Percentiles rank a stretch among this genome's conserved stretches.
Conservation (phyloP, 2,797 vertebrate species). For the Distichodus sexfasciatus region DNA sequence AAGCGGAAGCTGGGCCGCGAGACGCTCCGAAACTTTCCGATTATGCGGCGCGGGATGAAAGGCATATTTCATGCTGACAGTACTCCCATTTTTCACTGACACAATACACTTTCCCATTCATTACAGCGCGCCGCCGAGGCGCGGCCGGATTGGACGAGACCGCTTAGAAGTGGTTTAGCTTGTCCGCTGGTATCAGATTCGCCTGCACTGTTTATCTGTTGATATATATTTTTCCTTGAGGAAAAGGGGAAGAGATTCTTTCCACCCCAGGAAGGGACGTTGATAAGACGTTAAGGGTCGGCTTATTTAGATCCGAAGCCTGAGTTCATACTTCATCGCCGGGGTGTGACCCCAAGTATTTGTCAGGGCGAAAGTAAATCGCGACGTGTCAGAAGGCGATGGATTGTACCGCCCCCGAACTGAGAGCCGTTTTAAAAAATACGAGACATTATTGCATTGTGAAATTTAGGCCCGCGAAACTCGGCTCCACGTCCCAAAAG, state of each 20-base stretch:
- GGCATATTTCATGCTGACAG: constrained; percentile 71
- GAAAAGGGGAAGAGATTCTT: constrained; percentile 73
- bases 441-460: constrained; percentile 26
- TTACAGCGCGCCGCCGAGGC: constrained; percentile 74
- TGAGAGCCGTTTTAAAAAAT: constrained; percentile 55
- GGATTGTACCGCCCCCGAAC: constrained; percentile 66
- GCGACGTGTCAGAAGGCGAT: constrained; percentile 64
- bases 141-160: constrained; percentile 63
- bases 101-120: constrained; percentile 78
- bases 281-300: constrained; percentile 78
- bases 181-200: constrained; percentile 73
- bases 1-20: constrained; percentile 62
- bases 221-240: constrained; percentile 75
- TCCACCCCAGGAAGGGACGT: constrained; percentile 75
- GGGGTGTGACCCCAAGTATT: constrained; percentile 70
- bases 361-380: constrained; percentile 72
- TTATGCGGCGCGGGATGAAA: constrained; percentile 73
- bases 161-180: constrained; percentile 75
- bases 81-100: constrained; percentile 72
- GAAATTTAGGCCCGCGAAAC: constrained; percentile 45
- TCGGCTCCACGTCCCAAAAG: constrained; percentile 39
- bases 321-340: constrained; percentile 67
- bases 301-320: constrained; percentile 76
- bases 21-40: constrained; percentile 68
- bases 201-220: constrained; percentile 74